Conservation (phyloP, 1,140 invertebrate genomes). For the Harpegnathos saltator region DNA sequence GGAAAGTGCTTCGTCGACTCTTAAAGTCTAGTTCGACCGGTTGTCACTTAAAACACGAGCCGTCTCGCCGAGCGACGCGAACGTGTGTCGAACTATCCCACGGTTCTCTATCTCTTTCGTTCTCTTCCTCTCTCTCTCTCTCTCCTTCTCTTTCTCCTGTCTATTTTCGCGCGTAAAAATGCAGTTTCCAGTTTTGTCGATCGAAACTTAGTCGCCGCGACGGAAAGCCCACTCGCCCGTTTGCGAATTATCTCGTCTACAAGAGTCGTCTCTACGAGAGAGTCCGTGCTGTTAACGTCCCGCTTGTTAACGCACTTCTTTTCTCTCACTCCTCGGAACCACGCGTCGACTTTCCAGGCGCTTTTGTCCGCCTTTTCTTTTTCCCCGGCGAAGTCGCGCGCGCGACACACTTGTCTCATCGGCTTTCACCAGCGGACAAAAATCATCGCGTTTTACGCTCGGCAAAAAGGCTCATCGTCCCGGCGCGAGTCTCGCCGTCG, state of each 20-base stretch:
- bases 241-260: no score
- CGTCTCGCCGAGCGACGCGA: background rate
- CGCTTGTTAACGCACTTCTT: conserved; percentile 18
- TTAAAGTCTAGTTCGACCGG: conserved; percentile 36
- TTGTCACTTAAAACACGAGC: conserved; percentile 15
- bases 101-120: background rate
- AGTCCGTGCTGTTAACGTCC: background rate
- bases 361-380: conserved; percentile 4
- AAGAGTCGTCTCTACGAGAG: no score
- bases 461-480: background rate
- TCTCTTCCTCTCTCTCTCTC: no score
- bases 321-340: background rate
- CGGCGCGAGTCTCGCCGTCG: background rate
- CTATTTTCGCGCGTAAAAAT: background rate
- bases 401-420: conserved; percentile 34
- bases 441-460: conserved; percentile 42
- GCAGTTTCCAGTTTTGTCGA: no score
- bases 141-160: no score
- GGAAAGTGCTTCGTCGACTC: conserved; percentile 38
- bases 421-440: conserved; percentile 48
- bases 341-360: background rate
- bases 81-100: conserved; percentile 24
- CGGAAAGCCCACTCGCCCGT: no score
- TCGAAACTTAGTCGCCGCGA: no score
- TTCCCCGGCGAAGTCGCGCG: conserved; percentile 7